These are phyloP conservation scores for Brachymystax lenok DNA, from an alignment of 2,797 vertebrate genomes.

Conservation along the genomic window DNA sequence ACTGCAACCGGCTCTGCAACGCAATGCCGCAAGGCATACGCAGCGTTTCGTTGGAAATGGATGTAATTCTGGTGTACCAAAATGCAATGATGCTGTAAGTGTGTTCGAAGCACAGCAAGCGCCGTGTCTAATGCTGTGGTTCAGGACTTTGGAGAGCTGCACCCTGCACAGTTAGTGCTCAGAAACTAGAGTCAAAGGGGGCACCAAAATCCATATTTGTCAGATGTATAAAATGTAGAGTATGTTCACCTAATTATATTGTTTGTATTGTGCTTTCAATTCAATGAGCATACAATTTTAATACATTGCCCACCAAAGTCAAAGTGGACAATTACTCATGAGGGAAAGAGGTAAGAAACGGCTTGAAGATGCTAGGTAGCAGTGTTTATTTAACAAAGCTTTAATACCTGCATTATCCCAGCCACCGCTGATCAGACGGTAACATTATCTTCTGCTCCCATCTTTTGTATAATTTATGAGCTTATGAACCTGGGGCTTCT, in stretches of 20 bases:
- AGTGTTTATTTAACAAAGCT: conserved; percentile 41
- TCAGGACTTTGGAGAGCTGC: not conserved
- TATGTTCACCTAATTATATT: not conserved
- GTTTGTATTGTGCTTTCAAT: not conserved
- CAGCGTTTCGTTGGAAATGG: no score
- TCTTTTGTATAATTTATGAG: not conserved
- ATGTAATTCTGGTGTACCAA: no score
- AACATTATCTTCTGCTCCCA: not conserved
- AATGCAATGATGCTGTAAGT: no score
- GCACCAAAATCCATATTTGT: not conserved
- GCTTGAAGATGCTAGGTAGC: conserved; percentile 46
- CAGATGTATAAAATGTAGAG: not conserved
- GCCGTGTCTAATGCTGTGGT: not conserved
- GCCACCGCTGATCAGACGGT: not conserved
- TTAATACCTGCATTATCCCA: not conserved
- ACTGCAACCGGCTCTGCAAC: no score
- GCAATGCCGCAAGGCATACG: no score
- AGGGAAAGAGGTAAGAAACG: not conserved
- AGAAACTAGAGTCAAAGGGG: not conserved
- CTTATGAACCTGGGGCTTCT: not conserved
- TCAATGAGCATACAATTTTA: not conserved
- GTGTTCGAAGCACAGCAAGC: conserved; percentile 41
- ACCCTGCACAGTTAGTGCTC: not conserved
- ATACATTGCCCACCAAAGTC: not conserved
- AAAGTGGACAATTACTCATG: not conserved